A percentile compares a stretch with the other conserved stretches of the same genome.
These are phyloP conservation scores for Goniozus legneri DNA, from an alignment of 1,140 invertebrate species.

Conservation along the genomic window DNA sequence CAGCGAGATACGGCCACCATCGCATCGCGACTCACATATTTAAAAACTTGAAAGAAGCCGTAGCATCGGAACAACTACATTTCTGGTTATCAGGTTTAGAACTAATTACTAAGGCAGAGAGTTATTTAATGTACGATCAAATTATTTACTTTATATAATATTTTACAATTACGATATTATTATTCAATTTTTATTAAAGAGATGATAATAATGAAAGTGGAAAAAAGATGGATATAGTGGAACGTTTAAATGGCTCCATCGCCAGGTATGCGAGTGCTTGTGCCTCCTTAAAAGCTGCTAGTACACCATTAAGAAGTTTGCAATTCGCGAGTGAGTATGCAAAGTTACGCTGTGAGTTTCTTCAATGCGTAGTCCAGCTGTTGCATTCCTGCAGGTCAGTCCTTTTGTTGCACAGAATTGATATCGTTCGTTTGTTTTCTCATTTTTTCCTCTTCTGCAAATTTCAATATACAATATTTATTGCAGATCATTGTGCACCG, in stretches of 20 bases:
- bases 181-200: slow-evolving; percentile 18
- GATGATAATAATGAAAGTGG: slow-evolving; percentile 33
- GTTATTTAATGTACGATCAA: slow-evolving; percentile 47
- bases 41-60: slow-evolving; percentile 65
- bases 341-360: slow-evolving; percentile 69
- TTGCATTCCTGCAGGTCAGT: slow-evolving; percentile 65
- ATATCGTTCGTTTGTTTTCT: no score
- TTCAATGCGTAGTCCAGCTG: slow-evolving; percentile 73
- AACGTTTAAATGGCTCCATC: slow-evolving; percentile 61
- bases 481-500: slow-evolving; percentile 73
- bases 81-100: slow-evolving; percentile 84
- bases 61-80: slow-evolving; percentile 85
- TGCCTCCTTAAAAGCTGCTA: slow-evolving; percentile 70
- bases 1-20: slow-evolving; percentile 80
- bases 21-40: slow-evolving; percentile 68
- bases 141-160: background rate
- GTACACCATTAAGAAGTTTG: slow-evolving; percentile 63
- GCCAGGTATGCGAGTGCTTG: slow-evolving; percentile 64
- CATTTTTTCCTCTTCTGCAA: no score
- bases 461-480: no score
- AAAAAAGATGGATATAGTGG: slow-evolving; percentile 49
- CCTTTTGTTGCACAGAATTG: background rate
- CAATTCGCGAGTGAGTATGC: slow-evolving; percentile 79
- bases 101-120: slow-evolving; percentile 67
- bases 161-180: background rate